Evolutionary conservation across 2,797 vertebrate genomes (phyloP).

Genomic region (Parotocinclus haroldoi): DNA sequence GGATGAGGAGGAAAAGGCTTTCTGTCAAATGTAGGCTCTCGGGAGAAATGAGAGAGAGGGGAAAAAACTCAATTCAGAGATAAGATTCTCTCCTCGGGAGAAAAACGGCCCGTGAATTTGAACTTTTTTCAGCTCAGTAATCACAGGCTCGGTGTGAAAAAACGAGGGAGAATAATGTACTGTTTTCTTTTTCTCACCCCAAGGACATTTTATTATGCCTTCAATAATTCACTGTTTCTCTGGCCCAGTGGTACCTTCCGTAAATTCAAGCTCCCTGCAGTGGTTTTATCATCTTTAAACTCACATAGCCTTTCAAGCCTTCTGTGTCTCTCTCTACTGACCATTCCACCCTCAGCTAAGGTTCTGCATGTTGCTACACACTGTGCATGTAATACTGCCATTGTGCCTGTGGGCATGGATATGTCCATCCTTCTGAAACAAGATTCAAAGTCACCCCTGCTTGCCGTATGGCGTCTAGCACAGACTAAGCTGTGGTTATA

Average conservation of each 20-base stretch:
- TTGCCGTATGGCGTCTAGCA: conserved; percentile 33
- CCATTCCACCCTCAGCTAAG: conserved; percentile 4
- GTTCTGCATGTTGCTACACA: neutral
- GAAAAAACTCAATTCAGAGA: conserved; percentile 61
- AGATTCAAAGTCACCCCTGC: conserved; percentile 44
- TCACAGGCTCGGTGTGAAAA: conserved; percentile 41
- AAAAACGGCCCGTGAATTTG: conserved; percentile 46
- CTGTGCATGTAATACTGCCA: no score
- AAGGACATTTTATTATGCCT: conserved; percentile 61
- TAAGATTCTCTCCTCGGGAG: conserved; percentile 59
- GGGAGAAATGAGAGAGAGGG: conserved; percentile 50
- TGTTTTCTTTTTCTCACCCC: conserved; percentile 60
- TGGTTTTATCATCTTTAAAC: conserved; percentile 51
- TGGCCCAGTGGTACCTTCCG: conserved; percentile 36
- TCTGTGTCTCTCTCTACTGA: conserved; percentile 7
- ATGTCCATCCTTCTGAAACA: conserved; percentile 24
- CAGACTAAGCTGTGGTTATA: conserved; percentile 9
- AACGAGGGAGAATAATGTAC: conserved; percentile 49
- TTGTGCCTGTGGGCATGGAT: conserved; percentile 17
- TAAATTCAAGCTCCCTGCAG: conserved; percentile 35
- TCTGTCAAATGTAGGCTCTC: conserved; percentile 52
- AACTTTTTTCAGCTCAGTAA: conserved; percentile 57
- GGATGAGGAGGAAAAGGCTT: conserved; percentile 31
- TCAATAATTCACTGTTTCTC: conserved; percentile 62
- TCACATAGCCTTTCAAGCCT: conserved; percentile 33